Evolutionary conservation across 1,140 invertebrate genomes (phyloP).

Genomic region (Agrilus planipennis): DNA sequence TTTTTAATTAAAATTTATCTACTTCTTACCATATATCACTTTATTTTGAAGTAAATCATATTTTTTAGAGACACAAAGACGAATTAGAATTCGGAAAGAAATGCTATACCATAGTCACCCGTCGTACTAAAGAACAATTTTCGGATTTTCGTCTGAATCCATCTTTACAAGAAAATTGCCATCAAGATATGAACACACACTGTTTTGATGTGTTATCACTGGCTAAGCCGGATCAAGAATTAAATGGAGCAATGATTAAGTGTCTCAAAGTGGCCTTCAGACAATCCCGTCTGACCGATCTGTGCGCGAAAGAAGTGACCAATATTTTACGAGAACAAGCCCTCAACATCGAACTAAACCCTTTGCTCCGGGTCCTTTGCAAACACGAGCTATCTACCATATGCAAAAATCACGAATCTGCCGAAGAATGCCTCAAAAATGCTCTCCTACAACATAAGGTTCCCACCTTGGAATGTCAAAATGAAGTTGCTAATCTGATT

Average conservation of each 20-base stretch:
- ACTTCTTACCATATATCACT: background rate
- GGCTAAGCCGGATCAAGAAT: conserved; percentile 12
- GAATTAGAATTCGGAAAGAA: conserved; percentile 70
- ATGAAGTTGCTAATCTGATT: conserved; percentile 72
- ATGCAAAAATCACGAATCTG: conserved; percentile 47
- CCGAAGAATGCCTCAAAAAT: conserved; percentile 81
- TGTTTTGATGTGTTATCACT: conserved; percentile 35
- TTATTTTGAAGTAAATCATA: background rate
- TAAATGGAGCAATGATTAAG: conserved; percentile 40
- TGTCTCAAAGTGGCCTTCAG: conserved; percentile 68
- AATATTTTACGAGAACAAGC: conserved; percentile 75
- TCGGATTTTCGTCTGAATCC: conserved; percentile 89
- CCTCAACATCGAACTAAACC: conserved; percentile 76
- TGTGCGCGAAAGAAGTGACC: conserved; percentile 72
- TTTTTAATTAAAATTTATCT: background rate
- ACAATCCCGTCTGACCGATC: conserved; percentile 53
- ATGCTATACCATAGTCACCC: conserved; percentile 75
- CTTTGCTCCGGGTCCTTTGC: conserved; percentile 66
- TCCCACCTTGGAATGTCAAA: conserved; percentile 55
- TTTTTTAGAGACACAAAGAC: conserved; percentile 62
- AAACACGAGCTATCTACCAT: conserved; percentile 52
- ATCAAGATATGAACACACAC: conserved; percentile 57
- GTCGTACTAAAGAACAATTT: conserved; percentile 86
- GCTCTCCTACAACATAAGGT: conserved; percentile 60
- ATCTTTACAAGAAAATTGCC: conserved; percentile 65